A percentile compares a stretch with the other conserved stretches of the same genome.
Conservation (phyloP, 2,797 vertebrate genomes). For the Parauchenoglanis punctatus region DNA sequence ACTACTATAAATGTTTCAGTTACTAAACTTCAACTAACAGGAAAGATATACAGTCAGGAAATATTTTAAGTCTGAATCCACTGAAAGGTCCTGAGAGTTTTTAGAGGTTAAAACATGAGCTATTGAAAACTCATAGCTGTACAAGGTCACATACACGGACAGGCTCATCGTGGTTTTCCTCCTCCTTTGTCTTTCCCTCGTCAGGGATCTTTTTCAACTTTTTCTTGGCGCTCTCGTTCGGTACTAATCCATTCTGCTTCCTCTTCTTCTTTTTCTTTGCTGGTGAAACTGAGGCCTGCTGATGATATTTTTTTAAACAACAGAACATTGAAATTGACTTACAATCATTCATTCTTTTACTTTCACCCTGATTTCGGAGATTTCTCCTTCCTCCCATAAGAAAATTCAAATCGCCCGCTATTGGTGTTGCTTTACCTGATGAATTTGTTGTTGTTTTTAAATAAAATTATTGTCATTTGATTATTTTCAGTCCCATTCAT, state of each 20-base stretch:
- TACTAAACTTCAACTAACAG: not conserved
- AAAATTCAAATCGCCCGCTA: not conserved
- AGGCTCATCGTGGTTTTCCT: slow-evolving; percentile 28
- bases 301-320: not conserved
- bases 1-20: not conserved
- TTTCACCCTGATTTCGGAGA: too few relatives aligned
- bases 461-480: not conserved
- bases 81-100: not conserved
- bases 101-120: not conserved
- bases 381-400: too few relatives aligned
- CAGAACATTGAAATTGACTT: not conserved
- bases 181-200: slow-evolving; percentile 53
- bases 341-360: not conserved
- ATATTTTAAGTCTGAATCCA: not conserved
- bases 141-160: slow-evolving; percentile 36
- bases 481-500: not conserved
- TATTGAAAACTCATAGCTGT: not conserved
- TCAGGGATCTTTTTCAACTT: slow-evolving; percentile 62
- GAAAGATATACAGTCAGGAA: not conserved
- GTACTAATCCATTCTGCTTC: slow-evolving; percentile 61
- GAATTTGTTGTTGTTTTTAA: not conserved
- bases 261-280: slow-evolving; percentile 68
- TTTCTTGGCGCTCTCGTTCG: slow-evolving; percentile 45
- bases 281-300: slow-evolving; percentile 42
- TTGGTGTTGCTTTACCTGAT: too few relatives aligned